Evolutionary conservation across 2,888 invertebrate species (phyloP), one percentile per base, ranked within the genome.

Genomic region (Galerucella nymphaeae): DNA sequence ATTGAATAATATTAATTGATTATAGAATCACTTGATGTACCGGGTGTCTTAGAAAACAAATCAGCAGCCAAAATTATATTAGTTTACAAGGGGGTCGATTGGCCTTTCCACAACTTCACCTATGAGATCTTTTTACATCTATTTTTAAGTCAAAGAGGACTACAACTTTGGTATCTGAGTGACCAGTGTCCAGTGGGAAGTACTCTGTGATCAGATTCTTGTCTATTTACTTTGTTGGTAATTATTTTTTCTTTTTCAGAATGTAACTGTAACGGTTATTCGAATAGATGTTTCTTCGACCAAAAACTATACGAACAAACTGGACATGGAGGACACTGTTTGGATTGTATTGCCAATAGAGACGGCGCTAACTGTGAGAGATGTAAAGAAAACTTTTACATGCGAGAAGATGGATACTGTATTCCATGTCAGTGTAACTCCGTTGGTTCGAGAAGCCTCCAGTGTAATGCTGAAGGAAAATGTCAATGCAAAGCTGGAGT

Each of bases 241-340:
- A 42, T 13, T 59, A 14, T 30, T n/a, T n/a, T n/a, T 61, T 62
- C 20, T 57, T 20, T 77, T 79, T 20, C 90, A 98, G 98, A 94
- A 30, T 99, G 99, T 87, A 95, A 96, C 88, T 99, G 99, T 87
- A 98, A 97, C 86, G 95, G 95, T 0, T 95, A 94, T 85, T 96
- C 99, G 14, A 93, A 95, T 82, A 93, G 95, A 75, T 99, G 99
- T 86, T 96, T 92, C 89, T 99, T 99, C 89, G 98, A 99, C 88
- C 92, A 93, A 82, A 93, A 95, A 70, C 89, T 99, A 57, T 99
- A 95, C 86, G 93, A 94, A 79, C 86, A 90, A 77, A 97, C 97
- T 0, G 98, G 99, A 0, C 97, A 97, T 84, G 99, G 99, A 42
- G 99, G 99, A 1, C 97, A 98, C 83, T 99, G 99, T 83, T 88